Evolutionary conservation across 2,113 vertebrate species (phyloP).

Genomic region (Seriola rivoliana): DNA sequence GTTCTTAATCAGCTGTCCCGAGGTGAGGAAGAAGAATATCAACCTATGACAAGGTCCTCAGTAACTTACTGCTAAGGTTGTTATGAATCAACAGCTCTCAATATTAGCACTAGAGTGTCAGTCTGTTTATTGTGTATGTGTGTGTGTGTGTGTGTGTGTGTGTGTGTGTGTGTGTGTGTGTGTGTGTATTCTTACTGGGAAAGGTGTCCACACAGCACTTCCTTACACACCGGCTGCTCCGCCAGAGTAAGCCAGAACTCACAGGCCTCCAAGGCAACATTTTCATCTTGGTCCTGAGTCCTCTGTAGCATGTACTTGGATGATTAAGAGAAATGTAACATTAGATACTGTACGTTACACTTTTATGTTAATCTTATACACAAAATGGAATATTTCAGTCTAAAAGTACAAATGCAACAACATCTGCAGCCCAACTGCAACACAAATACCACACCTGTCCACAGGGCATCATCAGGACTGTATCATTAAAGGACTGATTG

Average conservation of each 20-base stretch:
- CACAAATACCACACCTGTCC: neutral
- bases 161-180: slow-evolving; percentile 30
- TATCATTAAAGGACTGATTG: too few species aligned
- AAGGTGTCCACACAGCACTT: slow-evolving; percentile 93
- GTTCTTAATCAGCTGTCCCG: slow-evolving; percentile 61
- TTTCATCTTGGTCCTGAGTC: slow-evolving; percentile 98
- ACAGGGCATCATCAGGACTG: neutral
- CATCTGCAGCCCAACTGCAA: neutral
- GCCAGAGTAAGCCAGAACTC: slow-evolving; percentile 98
- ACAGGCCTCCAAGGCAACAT: slow-evolving; percentile 97
- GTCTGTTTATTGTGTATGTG: slow-evolving; percentile 21
- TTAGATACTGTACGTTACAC: neutral
- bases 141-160: slow-evolving; percentile 23
- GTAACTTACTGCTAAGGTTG: slow-evolving; percentile 38
- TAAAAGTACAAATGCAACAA: too few species aligned
- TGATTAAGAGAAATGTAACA: neutral
- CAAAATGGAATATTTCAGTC: neutral
- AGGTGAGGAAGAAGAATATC: slow-evolving; percentile 41
- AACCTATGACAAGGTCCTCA: slow-evolving; percentile 41
- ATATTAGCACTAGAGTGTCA: slow-evolving; percentile 9
- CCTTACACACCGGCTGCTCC: slow-evolving; percentile 97
- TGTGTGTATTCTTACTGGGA: slow-evolving; percentile 79
- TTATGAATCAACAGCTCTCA: slow-evolving; percentile 61
- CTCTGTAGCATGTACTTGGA: slow-evolving; percentile 95
- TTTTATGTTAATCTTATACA: neutral